Evolutionary conservation across 1,140 invertebrate genomes (phyloP), one percentile per base, ranked within the genome.

Genomic region (Copidosoma floridanum): DNA sequence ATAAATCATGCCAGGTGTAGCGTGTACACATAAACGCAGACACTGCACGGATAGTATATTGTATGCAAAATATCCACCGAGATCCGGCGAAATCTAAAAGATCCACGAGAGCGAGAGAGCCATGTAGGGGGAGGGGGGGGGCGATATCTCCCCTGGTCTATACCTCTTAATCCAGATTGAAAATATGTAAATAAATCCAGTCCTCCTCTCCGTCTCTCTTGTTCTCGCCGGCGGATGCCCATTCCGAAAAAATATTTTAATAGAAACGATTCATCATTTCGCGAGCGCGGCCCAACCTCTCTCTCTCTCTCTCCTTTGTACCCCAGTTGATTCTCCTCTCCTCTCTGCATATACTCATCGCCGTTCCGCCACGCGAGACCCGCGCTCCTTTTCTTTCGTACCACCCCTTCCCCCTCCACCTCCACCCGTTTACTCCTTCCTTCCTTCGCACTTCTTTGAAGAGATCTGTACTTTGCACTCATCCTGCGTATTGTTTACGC

Each of bases 201-300:
- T 71, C 69, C 71, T 68, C 67, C 65, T 68, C 70, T 60, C 66
- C 64, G 14, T n/a, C 23, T 46, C 43, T 11, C 43, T 46, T 16
- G 11, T 16, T 24, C 23, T 50, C 47, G 46, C 68, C 67, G 67
- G 72, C 65, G 68, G 71, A 76, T 72, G 69, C 69, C 73, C 76
- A 72, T 75, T 76, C 69, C 68, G 73, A 80, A 80, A 78, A 79
- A 80, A 73, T 79, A 79, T 80, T 80, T 80, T 80, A 80, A 80
- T 80, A 80, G 78, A 80, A 79, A 78, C 78, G 76, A 80, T 80
- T 79, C 77, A 79, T 80, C 78, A 80, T 78, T 78, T 77, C 69
- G 69, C 54, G 24, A 40, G 50, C 50, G 29, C 29, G 40, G 43
- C 55, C 35, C 27, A 46, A 41, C 41, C 35, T 52, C 44, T 51